Percentiles rank a stretch among this genome's conserved stretches.
Evolutionary conservation across 1,140 invertebrate species (phyloP).

Genomic region (Dreissena polymorpha): DNA sequence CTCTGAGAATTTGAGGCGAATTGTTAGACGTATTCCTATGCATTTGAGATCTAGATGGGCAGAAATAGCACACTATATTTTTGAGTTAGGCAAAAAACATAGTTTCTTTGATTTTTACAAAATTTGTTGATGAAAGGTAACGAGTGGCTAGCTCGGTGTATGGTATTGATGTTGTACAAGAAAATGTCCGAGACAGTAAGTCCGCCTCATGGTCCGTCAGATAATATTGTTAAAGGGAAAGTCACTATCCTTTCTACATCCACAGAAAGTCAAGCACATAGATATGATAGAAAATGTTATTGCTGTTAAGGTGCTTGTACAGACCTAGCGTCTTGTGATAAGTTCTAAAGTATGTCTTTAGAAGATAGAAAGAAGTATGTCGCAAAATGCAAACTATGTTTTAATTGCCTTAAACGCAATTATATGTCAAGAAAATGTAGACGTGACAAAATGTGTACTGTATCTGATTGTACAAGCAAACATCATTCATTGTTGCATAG

Average conservation of each 20-base stretch:
- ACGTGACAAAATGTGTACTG: no score
- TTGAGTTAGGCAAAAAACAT: not conserved
- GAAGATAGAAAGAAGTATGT: not conserved
- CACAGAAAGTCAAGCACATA: no score
- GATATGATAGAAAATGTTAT: not conserved
- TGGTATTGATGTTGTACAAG: constrained; percentile 1
- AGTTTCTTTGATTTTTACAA: not conserved
- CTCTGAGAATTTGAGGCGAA: constrained; percentile 5
- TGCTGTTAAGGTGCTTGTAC: not conserved
- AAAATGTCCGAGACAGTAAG: not conserved
- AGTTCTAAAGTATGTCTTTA: not conserved
- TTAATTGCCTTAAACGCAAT: no score
- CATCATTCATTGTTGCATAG: no score
- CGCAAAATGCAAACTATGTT: not conserved
- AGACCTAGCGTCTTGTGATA: not conserved
- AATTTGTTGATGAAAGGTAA: not conserved
- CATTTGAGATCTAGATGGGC: constrained; percentile 4
- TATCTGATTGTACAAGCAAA: no score
- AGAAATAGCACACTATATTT: not conserved
- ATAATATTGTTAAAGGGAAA: not conserved
- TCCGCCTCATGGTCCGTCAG: not conserved
- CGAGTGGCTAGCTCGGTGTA: constrained; percentile 7
- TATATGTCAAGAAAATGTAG: no score
- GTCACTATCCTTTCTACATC: no score
- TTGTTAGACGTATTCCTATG: not conserved